Evolutionary conservation across 2,888 invertebrate species (phyloP).

Genomic region (Microctonus brassicae): DNA sequence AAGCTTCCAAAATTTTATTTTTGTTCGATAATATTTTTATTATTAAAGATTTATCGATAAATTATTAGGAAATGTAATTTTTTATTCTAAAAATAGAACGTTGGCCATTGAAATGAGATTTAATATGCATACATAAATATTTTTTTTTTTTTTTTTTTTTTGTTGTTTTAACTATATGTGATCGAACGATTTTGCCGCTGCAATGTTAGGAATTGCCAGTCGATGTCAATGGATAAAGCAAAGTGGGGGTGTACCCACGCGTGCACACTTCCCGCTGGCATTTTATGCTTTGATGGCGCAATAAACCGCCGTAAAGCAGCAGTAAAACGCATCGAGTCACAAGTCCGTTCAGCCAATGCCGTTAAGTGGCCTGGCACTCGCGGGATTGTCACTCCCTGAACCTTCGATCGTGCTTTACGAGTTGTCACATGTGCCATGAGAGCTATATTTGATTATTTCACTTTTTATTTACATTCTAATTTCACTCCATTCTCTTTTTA

Average conservation of each 20-base stretch:
- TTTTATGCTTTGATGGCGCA: conserved; percentile 70
- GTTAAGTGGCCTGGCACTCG: conserved; percentile 63
- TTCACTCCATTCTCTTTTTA: background rate
- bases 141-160: background rate
- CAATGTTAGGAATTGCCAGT: conserved; percentile 53
- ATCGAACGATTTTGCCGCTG: conserved; percentile 29
- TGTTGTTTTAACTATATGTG: background rate
- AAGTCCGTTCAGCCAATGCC: conserved; percentile 68
- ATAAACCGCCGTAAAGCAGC: conserved; percentile 69
- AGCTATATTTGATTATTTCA: background rate
- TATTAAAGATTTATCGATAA: background rate
- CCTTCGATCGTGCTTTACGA: conserved; percentile 49
- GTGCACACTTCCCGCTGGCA: conserved; percentile 64
- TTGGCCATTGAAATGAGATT: background rate
- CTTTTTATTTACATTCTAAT: background rate
- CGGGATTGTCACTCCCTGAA: conserved; percentile 53
- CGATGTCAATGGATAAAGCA: conserved; percentile 52
- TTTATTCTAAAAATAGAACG: background rate
- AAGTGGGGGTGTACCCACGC: conserved; percentile 64
- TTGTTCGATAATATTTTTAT: background rate
- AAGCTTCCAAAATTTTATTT: background rate
- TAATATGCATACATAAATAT: background rate
- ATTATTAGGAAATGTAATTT: background rate
- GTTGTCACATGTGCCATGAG: conserved; percentile 43
- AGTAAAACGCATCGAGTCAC: conserved; percentile 70